These are phyloP conservation scores for Petrolisthes cinctipes DNA, from an alignment of 2,888 invertebrate genomes.

Conservation along the genomic window DNA sequence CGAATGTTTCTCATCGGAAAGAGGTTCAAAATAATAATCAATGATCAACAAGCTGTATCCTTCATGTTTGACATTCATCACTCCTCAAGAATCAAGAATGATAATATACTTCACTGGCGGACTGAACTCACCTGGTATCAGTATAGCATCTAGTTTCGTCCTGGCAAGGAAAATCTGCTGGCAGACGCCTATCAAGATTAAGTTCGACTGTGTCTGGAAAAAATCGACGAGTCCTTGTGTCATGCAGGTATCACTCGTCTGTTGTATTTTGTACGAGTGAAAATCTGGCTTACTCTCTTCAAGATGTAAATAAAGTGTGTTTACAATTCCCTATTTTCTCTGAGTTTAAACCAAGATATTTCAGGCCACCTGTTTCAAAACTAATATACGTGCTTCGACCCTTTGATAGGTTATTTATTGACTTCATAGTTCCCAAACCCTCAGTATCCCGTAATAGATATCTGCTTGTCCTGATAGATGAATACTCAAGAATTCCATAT, in stretches of 20 bases:
- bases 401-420: constrained; percentile 5
- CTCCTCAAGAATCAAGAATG: too few species aligned
- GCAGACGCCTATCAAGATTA: neutral
- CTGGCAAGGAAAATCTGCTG: too few species aligned
- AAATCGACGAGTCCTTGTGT: neutral
- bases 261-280: constrained; percentile 1
- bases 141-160: constrained; percentile 10
- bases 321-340: neutral
- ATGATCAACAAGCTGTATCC: constrained; percentile 24
- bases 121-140: constrained; percentile 3
- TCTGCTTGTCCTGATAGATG: constrained; percentile 17
- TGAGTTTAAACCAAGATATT: constrained; percentile 5
- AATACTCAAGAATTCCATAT: constrained; percentile 24
- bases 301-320: constrained; percentile 17
- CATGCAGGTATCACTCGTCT: constrained; percentile 3
- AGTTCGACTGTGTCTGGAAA: neutral
- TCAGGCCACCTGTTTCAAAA: neutral
- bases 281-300: constrained; percentile 16
- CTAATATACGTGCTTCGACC: neutral
- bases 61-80: constrained; percentile 14
- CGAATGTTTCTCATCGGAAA: too few species aligned
- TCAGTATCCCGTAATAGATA: neutral
- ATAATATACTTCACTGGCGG: too few species aligned
- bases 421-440: constrained; percentile 18
- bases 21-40: too few species aligned